phyloP scores from a whole-genome alignment of 2,113 vertebrate genomes.

The Anas platyrhynchos region DNA sequence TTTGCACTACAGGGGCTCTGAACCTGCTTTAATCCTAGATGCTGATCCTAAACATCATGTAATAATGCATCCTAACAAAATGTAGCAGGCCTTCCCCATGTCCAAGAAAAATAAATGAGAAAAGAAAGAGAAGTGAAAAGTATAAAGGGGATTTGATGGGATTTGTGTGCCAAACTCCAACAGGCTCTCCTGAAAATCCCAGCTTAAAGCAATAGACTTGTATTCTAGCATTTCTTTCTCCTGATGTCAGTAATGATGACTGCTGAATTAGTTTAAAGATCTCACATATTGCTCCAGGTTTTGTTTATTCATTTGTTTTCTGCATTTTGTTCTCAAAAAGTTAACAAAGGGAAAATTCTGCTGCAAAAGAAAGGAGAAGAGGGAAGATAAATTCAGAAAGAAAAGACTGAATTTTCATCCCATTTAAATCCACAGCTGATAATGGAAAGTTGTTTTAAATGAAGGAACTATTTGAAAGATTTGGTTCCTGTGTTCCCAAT shows the following conservation, averaged over 20 bases:
- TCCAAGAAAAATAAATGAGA: conserved; percentile 30
- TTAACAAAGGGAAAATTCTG: conserved; percentile 45
- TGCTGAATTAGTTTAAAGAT: conserved; percentile 34
- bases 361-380: background rate
- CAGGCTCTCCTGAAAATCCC: conserved; percentile 62
- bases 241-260: conserved; percentile 54
- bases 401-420: conserved; percentile 10
- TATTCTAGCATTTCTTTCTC: conserved; percentile 61
- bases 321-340: conserved; percentile 18
- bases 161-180: conserved; percentile 61
- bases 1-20: background rate
- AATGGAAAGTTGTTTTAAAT: conserved; percentile 64
- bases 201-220: conserved; percentile 57
- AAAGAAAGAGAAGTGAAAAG: conserved; percentile 50
- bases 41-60: background rate
- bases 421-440: conserved; percentile 16
- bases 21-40: background rate
- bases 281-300: conserved; percentile 31
- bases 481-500: background rate
- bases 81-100: background rate
- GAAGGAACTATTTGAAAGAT: conserved; percentile 21
- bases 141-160: conserved; percentile 57
- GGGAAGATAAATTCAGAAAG: conserved; percentile 34
- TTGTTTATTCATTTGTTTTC: conserved; percentile 51
- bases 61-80: background rate